Evolutionary conservation across 1,140 invertebrate species (phyloP).

Genomic region (Mesaphorura yosii): DNA sequence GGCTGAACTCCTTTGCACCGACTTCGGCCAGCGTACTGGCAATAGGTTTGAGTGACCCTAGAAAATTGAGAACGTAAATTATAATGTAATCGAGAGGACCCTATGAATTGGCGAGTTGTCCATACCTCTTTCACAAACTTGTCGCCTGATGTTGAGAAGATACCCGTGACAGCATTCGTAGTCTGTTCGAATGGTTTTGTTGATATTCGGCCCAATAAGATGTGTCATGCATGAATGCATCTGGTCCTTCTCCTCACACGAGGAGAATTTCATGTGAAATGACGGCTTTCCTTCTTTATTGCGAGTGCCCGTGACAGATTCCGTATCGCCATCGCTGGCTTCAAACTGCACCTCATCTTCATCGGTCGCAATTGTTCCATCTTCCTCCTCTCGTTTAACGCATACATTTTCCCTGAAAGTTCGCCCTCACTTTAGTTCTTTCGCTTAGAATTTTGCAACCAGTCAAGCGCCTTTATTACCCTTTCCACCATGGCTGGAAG

Average conservation of each 20-base stretch:
- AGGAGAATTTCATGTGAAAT: constrained; percentile 37
- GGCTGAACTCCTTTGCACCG: constrained; percentile 43
- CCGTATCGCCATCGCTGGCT: neutral
- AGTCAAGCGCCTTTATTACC: constrained; percentile 2
- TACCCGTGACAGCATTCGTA: constrained; percentile 51
- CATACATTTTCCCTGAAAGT: constrained; percentile 37
- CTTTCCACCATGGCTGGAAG: constrained; percentile 22
- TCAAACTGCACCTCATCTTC: neutral
- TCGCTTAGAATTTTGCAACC: neutral
- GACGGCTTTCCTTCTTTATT: constrained; percentile 8
- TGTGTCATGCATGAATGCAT: constrained; percentile 45
- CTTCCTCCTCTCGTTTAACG: constrained; percentile 40
- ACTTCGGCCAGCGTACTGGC: constrained; percentile 41
- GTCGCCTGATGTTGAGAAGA: constrained; percentile 37
- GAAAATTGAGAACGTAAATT: constrained; percentile 9
- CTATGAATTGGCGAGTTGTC: neutral
- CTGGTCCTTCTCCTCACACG: constrained; percentile 43
- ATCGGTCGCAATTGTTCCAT: constrained; percentile 27
- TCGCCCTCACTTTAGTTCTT: neutral
- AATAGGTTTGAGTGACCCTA: constrained; percentile 28
- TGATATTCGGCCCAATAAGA: constrained; percentile 12
- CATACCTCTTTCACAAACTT: constrained; percentile 40
- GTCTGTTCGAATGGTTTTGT: constrained; percentile 13
- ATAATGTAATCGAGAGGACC: neutral
- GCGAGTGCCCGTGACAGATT: constrained; percentile 23